Evolutionary conservation across 2,797 vertebrate species (phyloP), one percentile per base, ranked within the genome.

Genomic region (Enteromius fasciolatus): DNA sequence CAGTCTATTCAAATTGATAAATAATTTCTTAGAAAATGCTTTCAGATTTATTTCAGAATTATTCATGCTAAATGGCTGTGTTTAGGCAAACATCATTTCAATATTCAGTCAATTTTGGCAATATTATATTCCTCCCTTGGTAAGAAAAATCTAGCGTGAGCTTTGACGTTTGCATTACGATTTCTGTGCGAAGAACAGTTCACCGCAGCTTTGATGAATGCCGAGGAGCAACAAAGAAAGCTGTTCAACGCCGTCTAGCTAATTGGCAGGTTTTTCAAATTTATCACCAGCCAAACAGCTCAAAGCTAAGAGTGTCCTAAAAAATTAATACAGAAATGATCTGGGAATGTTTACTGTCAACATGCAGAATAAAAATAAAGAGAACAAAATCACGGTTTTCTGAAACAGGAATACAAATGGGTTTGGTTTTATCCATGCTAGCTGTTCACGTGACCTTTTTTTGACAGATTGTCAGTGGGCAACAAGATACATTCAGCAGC

Each of bases 251-350:
- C 66, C 77, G 76, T 67, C 48, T 44, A 74, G 25, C 36, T 76
- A 76, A 82, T 76, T 82, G 80, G n/a, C 61, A 82, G 33, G 59
- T 79, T 78, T 66, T 76, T 41, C 1, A 68, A 82, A 44, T 52
- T 10, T 20, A 82, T 68, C 81, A 67, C 31, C 14, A 66, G 80
- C 46, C 81, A 69, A 82, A 75, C 59, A 5, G 61, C 72, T 67
- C 23, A 68, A 82, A 82, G 70, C 63, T 50, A 59, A 81, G 23
- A 50, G 76, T 79, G 52, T 78, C 63, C 73, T 76, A 61, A 63
- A 83, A 80, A 70, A 82, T 78, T 48, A 84, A 85, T 68, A 64
- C 39, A 75, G 63, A 81, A 86, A 81, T 70, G 17, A 72, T 36
- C 61, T 63, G 63, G 44, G 69, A 77, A 57, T 57, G 64, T 81